Evolutionary conservation across 1,140 invertebrate genomes (phyloP).

Genomic region (Drosophila cardini): DNA sequence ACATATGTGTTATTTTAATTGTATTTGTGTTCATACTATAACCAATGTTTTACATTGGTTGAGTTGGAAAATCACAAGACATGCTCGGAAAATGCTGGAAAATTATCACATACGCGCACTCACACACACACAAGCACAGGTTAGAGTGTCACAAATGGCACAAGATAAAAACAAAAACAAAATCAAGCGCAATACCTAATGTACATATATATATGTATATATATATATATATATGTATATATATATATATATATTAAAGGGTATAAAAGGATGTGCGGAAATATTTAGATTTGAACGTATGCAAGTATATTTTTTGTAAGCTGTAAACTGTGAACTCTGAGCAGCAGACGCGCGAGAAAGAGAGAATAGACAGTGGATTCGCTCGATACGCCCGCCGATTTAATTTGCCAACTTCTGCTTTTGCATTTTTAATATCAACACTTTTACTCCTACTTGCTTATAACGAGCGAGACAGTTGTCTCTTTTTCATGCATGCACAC

Average conservation of each 20-base stretch:
- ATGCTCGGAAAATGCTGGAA: too few relatives aligned
- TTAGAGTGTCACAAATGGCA: too few relatives aligned
- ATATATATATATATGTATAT: background rate
- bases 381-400: slow-evolving; percentile 54
- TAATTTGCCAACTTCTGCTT: slow-evolving; percentile 68
- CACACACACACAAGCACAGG: too few relatives aligned
- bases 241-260: background rate
- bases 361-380: slow-evolving; percentile 25
- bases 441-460: slow-evolving; percentile 65
- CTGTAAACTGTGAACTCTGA: background rate
- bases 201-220: background rate
- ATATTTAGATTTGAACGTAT: slow-evolving; percentile 4
- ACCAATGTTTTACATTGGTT: too few relatives aligned
- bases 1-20: too few relatives aligned
- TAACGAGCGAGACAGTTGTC: slow-evolving; percentile 72
- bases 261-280: too few relatives aligned
- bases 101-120: too few relatives aligned
- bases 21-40: too few relatives aligned
- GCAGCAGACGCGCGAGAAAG: slow-evolving; percentile 5
- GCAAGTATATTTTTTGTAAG: background rate
- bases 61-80: too few relatives aligned
- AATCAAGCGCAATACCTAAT: background rate
- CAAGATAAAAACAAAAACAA: background rate
- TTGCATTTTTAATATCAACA: slow-evolving; percentile 81
- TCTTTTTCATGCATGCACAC: slow-evolving; percentile 50